phyloP scores from a whole-genome alignment of 2,888 invertebrate genomes.

The Arrhopalites spinosus region DNA sequence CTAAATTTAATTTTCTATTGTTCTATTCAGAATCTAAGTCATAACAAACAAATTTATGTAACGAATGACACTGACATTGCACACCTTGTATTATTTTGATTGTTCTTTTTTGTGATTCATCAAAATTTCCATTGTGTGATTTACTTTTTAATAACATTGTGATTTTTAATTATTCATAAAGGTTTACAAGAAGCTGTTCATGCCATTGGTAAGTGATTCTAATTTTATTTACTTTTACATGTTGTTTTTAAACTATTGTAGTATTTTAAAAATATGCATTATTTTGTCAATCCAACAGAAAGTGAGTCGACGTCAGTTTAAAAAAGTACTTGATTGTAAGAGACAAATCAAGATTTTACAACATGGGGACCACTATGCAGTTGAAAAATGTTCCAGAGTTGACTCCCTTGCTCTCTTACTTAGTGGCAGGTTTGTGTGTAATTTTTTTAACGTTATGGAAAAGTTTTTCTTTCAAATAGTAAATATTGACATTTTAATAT shows the following conservation, averaged over 20 bases:
- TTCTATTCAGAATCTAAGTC: not conserved
- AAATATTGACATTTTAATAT: too few species aligned
- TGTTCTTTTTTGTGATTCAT: conserved; percentile 2
- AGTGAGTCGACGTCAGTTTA: conserved; percentile 80
- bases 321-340: conserved; percentile 79
- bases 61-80: not conserved
- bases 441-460: conserved; percentile 57
- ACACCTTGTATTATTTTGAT: not conserved
- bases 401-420: conserved; percentile 83
- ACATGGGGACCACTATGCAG: conserved; percentile 83
- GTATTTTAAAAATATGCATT: too few species aligned
- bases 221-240: too few species aligned
- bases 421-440: conserved; percentile 75
- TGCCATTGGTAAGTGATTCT: not conserved
- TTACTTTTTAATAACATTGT: not conserved
- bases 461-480: too few species aligned
- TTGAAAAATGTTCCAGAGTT: conserved; percentile 85
- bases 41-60: not conserved
- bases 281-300: conserved; percentile 61
- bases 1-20: not conserved
- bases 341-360: conserved; percentile 77
- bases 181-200: conserved; percentile 36
- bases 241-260: too few species aligned
- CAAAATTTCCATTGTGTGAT: not conserved
- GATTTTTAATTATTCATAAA: conserved; percentile 18